These are phyloP conservation scores for Astreopora myriophthalma DNA, from an alignment of 64 coral and sea anemone genomes.

Conservation along the genomic window DNA sequence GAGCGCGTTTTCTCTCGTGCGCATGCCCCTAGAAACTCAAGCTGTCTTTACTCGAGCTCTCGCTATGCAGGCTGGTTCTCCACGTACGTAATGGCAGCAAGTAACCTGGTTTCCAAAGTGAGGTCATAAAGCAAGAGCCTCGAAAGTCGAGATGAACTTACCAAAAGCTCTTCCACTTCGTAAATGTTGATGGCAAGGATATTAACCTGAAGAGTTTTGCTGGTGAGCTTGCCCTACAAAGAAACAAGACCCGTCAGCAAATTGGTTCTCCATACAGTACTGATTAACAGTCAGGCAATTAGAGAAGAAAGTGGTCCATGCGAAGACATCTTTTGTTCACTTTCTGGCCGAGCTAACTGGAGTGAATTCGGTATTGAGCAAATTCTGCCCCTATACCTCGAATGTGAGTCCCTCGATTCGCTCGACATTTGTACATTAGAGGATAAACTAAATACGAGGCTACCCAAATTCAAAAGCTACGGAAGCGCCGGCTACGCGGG, in stretches of 20 bases:
- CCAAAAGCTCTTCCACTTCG: constrained; percentile 84
- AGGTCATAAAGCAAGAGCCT: not conserved
- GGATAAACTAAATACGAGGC: no score
- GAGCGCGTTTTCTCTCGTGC: no score
- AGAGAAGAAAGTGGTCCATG: not conserved
- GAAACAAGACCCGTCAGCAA: not conserved
- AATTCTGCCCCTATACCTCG: no score
- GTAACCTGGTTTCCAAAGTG: not conserved
- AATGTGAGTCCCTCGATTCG: no score
- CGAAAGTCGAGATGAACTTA: constrained; percentile 8
- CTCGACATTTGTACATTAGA: no score
- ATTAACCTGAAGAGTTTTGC: constrained; percentile 85
- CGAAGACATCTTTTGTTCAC: not conserved
- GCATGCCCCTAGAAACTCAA: no score
- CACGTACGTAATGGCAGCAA: not conserved
- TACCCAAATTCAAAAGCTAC: no score
- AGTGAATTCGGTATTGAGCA: no score
- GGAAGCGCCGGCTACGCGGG: no score
- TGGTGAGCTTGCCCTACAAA: constrained; percentile 69
- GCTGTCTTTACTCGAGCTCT: no score
- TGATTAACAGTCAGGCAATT: not conserved
- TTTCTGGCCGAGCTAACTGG: not conserved
- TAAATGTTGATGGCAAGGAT: constrained; percentile 64
- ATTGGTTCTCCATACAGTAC: not conserved
- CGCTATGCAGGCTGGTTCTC: no score